phyloP scores from a whole-genome alignment of 2,888 invertebrate species.

The Monoplex corrugatus region DNA sequence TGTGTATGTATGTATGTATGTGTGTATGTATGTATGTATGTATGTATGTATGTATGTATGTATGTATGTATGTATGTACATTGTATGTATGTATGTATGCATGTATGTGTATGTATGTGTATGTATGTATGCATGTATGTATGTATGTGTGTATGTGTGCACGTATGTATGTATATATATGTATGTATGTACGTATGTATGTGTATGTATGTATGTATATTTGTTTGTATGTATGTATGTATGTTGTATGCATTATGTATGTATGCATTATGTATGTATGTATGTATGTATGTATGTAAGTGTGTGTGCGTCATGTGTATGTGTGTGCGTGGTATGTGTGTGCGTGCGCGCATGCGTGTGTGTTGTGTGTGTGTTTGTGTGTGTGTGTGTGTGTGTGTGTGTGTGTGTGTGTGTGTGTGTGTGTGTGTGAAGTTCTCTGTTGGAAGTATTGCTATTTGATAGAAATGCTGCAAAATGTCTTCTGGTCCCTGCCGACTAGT shows the following conservation, averaged over 20 bases:
- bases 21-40: neutral
- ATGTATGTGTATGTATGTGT: neutral
- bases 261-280: neutral
- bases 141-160: neutral
- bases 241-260: neutral
- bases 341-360: neutral
- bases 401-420: neutral
- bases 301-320: no score
- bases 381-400: neutral
- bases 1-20: no score
- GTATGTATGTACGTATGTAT: neutral
- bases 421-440: neutral
- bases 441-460: no score
- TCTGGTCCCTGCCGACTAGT: no score
- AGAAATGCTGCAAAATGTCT: no score
- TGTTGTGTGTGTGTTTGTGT: neutral
- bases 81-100: neutral
- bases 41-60: neutral
- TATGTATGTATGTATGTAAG: neutral
- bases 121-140: neutral
- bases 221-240: neutral
- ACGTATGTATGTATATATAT: neutral
- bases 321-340: no score
- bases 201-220: neutral
- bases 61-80: neutral